Percentiles rank a stretch among this genome's conserved stretches.
phyloP scores from a whole-genome alignment of 2,888 invertebrate genomes.

The Tenthredo distinguenda region DNA sequence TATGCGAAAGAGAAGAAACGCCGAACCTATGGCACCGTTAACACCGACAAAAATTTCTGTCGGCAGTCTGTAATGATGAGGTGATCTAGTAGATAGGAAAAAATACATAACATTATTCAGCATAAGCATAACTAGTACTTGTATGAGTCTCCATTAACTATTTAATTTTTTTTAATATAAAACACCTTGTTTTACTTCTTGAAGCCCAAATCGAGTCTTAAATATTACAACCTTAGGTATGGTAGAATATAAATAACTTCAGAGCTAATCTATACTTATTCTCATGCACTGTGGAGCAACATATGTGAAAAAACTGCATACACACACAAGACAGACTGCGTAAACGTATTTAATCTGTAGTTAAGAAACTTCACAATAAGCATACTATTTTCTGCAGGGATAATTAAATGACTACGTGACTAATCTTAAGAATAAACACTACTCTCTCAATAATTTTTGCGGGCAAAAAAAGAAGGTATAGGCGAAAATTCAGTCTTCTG shows the following conservation, averaged over 20 bases:
- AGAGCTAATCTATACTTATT: not conserved
- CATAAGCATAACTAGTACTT: not conserved
- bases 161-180: not conserved
- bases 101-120: not conserved
- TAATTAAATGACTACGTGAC: not conserved
- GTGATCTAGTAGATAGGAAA: not conserved
- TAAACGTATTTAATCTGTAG: not conserved
- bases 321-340: not conserved
- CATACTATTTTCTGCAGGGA: not conserved
- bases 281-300: not conserved
- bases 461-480: not conserved
- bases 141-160: not conserved
- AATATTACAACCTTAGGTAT: not conserved
- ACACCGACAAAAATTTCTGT: slow-evolving; percentile 60
- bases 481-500: not conserved
- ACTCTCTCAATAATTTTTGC: not conserved
- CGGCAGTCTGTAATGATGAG: slow-evolving; percentile 50
- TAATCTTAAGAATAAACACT: not conserved
- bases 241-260: not conserved
- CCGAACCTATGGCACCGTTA: slow-evolving; percentile 53
- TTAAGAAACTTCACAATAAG: not conserved
- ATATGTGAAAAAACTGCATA: not conserved
- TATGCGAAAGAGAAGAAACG: slow-evolving; percentile 54
- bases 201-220: not conserved
- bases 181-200: not conserved